A percentile compares a stretch with the other conserved stretches of the same genome.
phyloP scores from a whole-genome alignment of 1,140 invertebrate genomes.

The Drosophila chauvacae region DNA sequence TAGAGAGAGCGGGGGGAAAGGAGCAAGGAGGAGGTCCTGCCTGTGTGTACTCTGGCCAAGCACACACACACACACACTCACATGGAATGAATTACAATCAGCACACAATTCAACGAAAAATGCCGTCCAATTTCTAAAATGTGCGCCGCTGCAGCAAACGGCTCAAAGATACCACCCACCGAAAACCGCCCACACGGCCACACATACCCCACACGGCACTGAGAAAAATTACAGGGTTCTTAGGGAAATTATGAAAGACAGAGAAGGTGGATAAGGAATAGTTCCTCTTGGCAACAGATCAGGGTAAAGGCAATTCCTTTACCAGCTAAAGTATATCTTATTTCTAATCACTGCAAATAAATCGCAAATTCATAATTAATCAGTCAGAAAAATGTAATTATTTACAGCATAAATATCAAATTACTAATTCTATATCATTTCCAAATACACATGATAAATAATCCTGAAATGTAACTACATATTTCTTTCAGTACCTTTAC shows the following conservation, averaged over 20 bases:
- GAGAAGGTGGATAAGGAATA: not conserved
- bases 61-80: conserved; percentile 41
- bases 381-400: not conserved
- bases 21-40: conserved; percentile 1
- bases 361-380: not conserved
- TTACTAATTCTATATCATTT: not conserved
- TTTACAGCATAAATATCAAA: not conserved
- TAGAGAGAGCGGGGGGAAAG: not conserved
- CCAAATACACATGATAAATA: not conserved
- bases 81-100: conserved; percentile 81
- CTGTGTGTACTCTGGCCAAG: conserved; percentile 61
- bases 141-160: conserved; percentile 53
- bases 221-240: not conserved
- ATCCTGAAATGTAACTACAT: not conserved
- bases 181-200: conserved; percentile 4
- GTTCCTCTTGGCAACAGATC: not conserved
- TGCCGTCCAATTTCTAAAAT: conserved; percentile 82
- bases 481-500: conserved; percentile 1
- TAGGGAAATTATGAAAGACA: not conserved
- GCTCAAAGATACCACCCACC: conserved; percentile 14
- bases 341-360: no score
- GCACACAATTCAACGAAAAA: conserved; percentile 83
- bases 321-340: not conserved
- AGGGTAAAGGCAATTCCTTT: fast-evolving
- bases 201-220: not conserved